Base-by-base conservation (phyloP, 2,888 invertebrate species). In the Tenthredo distinguenda region DNA sequence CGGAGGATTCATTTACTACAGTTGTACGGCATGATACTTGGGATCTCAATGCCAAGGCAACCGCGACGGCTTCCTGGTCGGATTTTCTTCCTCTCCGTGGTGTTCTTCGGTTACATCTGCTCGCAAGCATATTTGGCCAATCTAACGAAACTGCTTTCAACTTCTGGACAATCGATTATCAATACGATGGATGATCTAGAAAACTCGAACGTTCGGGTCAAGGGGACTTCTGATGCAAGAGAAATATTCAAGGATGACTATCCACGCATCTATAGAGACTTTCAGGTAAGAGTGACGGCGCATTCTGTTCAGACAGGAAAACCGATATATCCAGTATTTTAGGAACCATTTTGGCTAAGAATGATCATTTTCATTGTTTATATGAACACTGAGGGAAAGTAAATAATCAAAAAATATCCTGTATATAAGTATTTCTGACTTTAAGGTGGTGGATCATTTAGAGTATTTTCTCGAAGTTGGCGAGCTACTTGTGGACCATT, bases 191-290 rank as follows among this genome's bases (percentile, higher is more conserved):
- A 62, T 15, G 81, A 81, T 21, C 62, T 81, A 21, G 81, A 81
- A 40, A 21, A 81, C 15, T 62, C 81, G 12, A n/a, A 37, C 12
- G 4, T 58, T 26, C 40, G 26, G 40, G 62, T 81, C 40, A 0
- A 0, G 6, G 81, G 81, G 37, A 6, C 6, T 40, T 1, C 18
- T 21, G 40, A 0, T 0, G 6, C 21, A 1, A 81, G 34, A 31
- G 26, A 40, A 34, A 21, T 3, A 26, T 81, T 81, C 62, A 40
- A 62, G 21, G 1, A 37, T 21, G 81, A 81, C 15, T 81, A 40
- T 58, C 81, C 81, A 37, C 81, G 81, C n/a, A 81, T 81, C 40
- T 81, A 62, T 62, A 62, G 18, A 15, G 81, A 58, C 40, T 81
- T 26, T 40, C 34, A 62, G 62, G 81, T 81, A 37, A 62, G 55